These are phyloP conservation scores for Magallana angulata DNA, from an alignment of 1,140 invertebrate species.

Conservation along the genomic window DNA sequence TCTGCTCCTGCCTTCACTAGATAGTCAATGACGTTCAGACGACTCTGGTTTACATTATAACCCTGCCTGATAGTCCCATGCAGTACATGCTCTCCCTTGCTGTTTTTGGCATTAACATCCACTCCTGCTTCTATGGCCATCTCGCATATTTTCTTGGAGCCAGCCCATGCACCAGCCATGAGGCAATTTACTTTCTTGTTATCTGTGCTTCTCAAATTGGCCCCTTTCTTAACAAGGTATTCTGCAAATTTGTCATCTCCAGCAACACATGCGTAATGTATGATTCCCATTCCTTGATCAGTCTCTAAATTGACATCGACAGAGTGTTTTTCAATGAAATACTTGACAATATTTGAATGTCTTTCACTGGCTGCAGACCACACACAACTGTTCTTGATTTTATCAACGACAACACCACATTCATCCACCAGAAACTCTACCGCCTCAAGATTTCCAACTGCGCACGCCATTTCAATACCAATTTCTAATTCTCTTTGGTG, in stretches of 20 bases:
- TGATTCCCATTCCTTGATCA: background rate
- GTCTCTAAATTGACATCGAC: background rate
- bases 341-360: background rate
- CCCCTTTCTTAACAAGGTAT: slow-evolving; percentile 5
- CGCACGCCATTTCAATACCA: background rate
- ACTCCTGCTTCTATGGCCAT: slow-evolving; percentile 19
- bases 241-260: background rate
- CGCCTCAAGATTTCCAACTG: background rate
- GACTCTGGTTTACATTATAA: background rate
- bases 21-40: background rate
- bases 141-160: background rate
- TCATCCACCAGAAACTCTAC: background rate
- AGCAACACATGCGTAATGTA: slow-evolving; percentile 7
- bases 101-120: slow-evolving; percentile 6
- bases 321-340: background rate
- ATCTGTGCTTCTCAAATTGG: background rate
- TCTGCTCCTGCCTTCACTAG: slow-evolving; percentile 23
- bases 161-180: slow-evolving; percentile 2
- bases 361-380: slow-evolving; percentile 16
- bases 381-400: background rate
- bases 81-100: background rate
- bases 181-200: slow-evolving; percentile 6
- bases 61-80: background rate
- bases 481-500: slow-evolving; percentile 7
- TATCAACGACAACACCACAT: background rate